phyloP scores from a whole-genome alignment of 2,888 invertebrate species.

The Molorchus minor region DNA sequence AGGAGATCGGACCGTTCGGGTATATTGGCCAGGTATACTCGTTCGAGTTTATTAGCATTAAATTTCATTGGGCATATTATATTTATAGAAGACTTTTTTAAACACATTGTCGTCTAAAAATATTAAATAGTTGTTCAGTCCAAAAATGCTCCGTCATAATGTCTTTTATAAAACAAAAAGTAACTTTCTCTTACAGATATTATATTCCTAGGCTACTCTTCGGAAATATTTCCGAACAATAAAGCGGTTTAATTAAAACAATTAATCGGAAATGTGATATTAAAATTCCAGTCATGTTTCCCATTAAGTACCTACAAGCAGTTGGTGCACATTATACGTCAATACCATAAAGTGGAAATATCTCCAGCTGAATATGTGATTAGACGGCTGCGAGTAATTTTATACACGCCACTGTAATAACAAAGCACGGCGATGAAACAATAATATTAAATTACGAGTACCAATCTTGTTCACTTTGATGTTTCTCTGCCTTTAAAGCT shows the following conservation, averaged over 20 bases:
- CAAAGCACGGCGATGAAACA: slow-evolving; percentile 24
- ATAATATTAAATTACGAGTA: slow-evolving; percentile 20
- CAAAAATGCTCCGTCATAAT: too few relatives aligned
- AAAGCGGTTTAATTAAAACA: slow-evolving; percentile 39
- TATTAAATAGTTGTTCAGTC: too few relatives aligned
- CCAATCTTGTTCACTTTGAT: slow-evolving; percentile 13
- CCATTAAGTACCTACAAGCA: slow-evolving; percentile 43
- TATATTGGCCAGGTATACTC: too few relatives aligned
- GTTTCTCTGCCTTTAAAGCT: slow-evolving; percentile 18
- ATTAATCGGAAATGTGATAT: slow-evolving; percentile 39
- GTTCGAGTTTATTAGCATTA: too few relatives aligned
- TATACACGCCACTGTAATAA: slow-evolving; percentile 13
- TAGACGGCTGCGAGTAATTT: slow-evolving; percentile 13
- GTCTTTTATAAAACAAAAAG: too few relatives aligned
- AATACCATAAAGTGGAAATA: slow-evolving; percentile 27
- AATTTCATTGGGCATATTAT: too few relatives aligned
- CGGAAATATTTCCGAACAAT: neutral
- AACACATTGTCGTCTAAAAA: too few relatives aligned
- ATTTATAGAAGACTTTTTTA: too few relatives aligned
- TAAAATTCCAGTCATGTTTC: slow-evolving; percentile 39
- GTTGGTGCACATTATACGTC: slow-evolving; percentile 40
- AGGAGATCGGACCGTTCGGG: too few relatives aligned
- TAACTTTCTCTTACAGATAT: too few relatives aligned
- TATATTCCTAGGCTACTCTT: too few relatives aligned
- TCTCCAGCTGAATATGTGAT: slow-evolving; percentile 15